Evolutionary conservation across 2,797 vertebrate genomes (phyloP), one percentile per base, ranked within the genome.

Genomic region (Mareca strepera): DNA sequence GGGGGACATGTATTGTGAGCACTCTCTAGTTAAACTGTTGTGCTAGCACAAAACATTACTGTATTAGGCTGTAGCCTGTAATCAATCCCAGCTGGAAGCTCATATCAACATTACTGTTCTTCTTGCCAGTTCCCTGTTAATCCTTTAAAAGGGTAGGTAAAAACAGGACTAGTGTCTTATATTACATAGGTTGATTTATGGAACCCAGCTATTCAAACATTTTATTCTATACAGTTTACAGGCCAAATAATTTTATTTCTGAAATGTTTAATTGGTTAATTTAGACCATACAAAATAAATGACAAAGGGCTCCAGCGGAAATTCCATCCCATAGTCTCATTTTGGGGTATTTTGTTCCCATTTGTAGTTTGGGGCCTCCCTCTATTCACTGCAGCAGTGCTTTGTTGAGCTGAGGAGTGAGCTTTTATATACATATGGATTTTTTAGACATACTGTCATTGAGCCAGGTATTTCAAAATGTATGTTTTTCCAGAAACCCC

Each of bases 181-280:
- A 81, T 97, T 97, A 94, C 91, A 87, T 79, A 88, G 77, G 79
- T 90, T 85, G 93, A 94, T 93, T 96, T 97, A 96, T 96, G 76
- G 81, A 95, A 96, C 22, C 67, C 94, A 94, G 94, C 82, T 96
- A 97, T 93, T 97, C 74, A 97, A 96, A 97, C 70, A 95, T 90
- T 95, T 95, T 92, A 81, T 67, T 95, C 87, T 55, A 63, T 39
- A 84, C 79, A 84, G 62, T 82, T 74, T 88, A 76, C 52, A 81
- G 29, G 76, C 85, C 86, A 95, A 94, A 94, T 88, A 73, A 94
- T 93, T 93, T 95, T 89, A 93, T 96, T 97, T 97, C 92, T 96
- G 66, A 95, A 95, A 88, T 66, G 46, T 79, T 95, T 96, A 88
- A 94, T 94, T 96, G 84, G 87, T 92, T 96, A 96, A 97, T 96